Percentiles rank a stretch among this genome's conserved stretches.
Conservation (phyloP, 2,797 vertebrate genomes). For the Onychomys leucogaster region DNA sequence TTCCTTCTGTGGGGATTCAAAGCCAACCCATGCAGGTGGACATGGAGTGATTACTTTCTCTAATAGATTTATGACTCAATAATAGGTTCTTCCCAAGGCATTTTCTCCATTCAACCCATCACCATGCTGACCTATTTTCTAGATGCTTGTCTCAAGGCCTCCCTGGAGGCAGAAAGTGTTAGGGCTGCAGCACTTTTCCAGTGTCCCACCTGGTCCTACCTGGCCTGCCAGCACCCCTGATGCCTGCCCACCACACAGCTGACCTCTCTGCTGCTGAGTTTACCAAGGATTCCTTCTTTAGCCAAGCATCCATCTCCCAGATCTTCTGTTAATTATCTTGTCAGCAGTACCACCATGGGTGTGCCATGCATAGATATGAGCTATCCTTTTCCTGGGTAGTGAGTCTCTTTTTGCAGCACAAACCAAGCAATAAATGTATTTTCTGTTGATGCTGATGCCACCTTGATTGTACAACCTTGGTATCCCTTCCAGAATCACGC, state of each 20-base stretch:
- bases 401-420: background rate
- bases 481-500: background rate
- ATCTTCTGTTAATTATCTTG: background rate
- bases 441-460: background rate
- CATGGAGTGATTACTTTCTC: background rate
- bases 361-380: too few relatives aligned
- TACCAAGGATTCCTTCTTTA: background rate
- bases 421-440: background rate
- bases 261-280: background rate
- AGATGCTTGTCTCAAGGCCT: background rate
- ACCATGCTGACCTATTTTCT: background rate
- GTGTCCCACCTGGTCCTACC: background rate
- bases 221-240: background rate
- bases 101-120: background rate
- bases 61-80: constrained; percentile 26
- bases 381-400: too few relatives aligned
- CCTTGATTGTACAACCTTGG: background rate
- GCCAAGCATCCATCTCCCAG: background rate
- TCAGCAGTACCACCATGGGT: too few relatives aligned
- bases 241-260: too few relatives aligned
- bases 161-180: background rate
- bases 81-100: background rate
- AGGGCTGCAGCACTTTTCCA: fast-evolving
- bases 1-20: background rate
- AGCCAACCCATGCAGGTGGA: background rate